Base-by-base conservation (phyloP, 2,888 invertebrate species). In the Clunio marinus region DNA sequence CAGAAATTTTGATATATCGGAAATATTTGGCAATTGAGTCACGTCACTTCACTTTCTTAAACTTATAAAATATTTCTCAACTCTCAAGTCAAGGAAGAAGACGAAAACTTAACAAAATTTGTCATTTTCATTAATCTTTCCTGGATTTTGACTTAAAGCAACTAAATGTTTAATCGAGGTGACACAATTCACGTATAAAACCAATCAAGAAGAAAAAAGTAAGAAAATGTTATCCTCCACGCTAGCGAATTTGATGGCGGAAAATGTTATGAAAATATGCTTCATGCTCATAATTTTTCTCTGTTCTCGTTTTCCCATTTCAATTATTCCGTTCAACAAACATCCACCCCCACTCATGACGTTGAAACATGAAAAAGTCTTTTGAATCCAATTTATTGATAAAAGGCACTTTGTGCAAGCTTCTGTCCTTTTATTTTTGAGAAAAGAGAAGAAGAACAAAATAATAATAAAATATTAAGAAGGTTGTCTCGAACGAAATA, bases 351-450 rank as follows among this genome's bases (percentile, higher is more conserved):
- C 17, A 51, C 10, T 41, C 15, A n/a, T 15, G 10, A n/a, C 20
- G 22, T 25, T 57, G 25, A 24, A n/a, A 27, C 57, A 57, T 57
- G 20, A 27, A 57, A 57, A 27, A 57, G 25, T 57, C 27, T 57
- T 51, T 57, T 57, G 27, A 57, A 57, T 57, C 20, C 57, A 57
- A 57, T 57, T 57, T 57, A 57, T 57, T 57, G 24, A 57, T 27
- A 24, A 20, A 27, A 27, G 37, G 24, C 37, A 37, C 25, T 58
- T 60, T n/a, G 20, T 41, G 60, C n/a, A n/a, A n/a, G n/a, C n/a
- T 37, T 13, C 35, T 60, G 17, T n/a, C 20, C 10, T 41, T 41
- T 41, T 13, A 2, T 17, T 8, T 37, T n/a, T 41, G 15, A 59
- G n/a, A 8, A 58, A 32, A 60, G 13, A 17, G 17, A n/a, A 58